A percentile compares a stretch with the other conserved stretches of the same genome.
Evolutionary conservation across 1,140 invertebrate species (phyloP).

Genomic region (Wiebesia pumilae): DNA sequence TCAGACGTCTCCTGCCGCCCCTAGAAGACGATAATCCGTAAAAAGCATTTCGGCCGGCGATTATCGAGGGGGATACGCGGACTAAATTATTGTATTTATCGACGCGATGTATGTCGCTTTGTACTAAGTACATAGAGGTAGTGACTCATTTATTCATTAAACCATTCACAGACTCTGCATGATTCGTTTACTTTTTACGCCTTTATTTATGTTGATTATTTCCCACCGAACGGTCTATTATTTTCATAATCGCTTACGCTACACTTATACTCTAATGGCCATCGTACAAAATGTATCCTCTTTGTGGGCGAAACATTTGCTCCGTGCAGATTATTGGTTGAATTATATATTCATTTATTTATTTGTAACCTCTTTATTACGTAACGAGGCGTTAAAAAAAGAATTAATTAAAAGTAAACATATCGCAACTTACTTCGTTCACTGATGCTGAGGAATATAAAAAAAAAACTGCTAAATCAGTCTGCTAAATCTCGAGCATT

Average conservation of each 20-base stretch:
- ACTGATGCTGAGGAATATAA: background rate
- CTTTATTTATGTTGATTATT: slow-evolving; percentile 5
- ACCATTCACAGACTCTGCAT: background rate
- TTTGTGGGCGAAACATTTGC: too few relatives aligned
- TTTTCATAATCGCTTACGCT: background rate
- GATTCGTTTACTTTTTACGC: background rate
- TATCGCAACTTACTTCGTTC: too few relatives aligned
- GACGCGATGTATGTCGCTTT: background rate
- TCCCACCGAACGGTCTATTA: background rate
- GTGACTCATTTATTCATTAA: slow-evolving; percentile 28
- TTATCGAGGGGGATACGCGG: slow-evolving; percentile 10
- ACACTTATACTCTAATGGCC: background rate
- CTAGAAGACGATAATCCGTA: slow-evolving; percentile 3
- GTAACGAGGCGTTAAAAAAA: background rate
- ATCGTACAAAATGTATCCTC: background rate
- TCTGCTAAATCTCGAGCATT: background rate
- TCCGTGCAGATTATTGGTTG: background rate
- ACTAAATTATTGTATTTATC: slow-evolving; percentile 27
- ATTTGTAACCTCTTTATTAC: background rate
- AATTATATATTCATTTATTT: too few relatives aligned
- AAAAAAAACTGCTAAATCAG: background rate
- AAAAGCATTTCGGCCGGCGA: background rate
- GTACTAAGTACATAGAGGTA: slow-evolving; percentile 15
- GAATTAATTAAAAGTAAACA: too few relatives aligned
- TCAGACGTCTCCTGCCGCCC: background rate